phyloP scores from a whole-genome alignment of 2,113 vertebrate species.

The Piaya cayana region DNA sequence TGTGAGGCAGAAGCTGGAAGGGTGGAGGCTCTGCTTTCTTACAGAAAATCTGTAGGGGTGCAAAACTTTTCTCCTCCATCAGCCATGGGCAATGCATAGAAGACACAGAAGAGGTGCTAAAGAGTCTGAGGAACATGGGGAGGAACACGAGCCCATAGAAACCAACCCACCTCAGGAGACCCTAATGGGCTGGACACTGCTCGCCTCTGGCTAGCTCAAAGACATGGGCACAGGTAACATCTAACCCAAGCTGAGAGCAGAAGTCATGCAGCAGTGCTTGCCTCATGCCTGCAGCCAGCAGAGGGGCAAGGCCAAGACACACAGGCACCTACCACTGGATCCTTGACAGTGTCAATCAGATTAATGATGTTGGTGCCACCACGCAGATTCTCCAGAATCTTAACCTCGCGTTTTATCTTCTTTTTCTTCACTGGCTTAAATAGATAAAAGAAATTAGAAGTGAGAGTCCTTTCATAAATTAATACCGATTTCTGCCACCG shows the following conservation, averaged over 20 bases:
- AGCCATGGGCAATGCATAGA: rapidly evolving
- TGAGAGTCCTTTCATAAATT: slow-evolving; percentile 72
- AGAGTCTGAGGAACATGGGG: not conserved
- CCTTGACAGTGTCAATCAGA: slow-evolving; percentile 96
- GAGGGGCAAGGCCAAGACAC: not conserved
- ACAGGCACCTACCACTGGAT: slow-evolving; percentile 90
- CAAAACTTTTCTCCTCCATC: not conserved
- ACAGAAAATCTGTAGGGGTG: not conserved
- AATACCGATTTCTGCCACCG: not conserved
- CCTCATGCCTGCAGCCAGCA: rapidly evolving
- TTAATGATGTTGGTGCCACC: slow-evolving; percentile 99
- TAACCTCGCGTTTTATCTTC: slow-evolving; percentile 99
- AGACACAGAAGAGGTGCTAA: not conserved
- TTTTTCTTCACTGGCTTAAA: slow-evolving; percentile 98
- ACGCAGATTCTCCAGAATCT: slow-evolving; percentile 96
- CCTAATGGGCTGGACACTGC: rapidly evolving
- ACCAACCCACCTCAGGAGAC: not conserved
- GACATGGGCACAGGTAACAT: not conserved
- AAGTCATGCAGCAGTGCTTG: too few relatives aligned
- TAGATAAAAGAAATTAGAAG: slow-evolving; percentile 79
- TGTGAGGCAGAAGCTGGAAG: not conserved
- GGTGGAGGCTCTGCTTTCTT: not conserved
- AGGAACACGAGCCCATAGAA: not conserved
- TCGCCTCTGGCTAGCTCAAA: rapidly evolving
- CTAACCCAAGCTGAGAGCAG: not conserved